Conservation (phyloP, 1,140 invertebrate species). For the Platyura marginata region DNA sequence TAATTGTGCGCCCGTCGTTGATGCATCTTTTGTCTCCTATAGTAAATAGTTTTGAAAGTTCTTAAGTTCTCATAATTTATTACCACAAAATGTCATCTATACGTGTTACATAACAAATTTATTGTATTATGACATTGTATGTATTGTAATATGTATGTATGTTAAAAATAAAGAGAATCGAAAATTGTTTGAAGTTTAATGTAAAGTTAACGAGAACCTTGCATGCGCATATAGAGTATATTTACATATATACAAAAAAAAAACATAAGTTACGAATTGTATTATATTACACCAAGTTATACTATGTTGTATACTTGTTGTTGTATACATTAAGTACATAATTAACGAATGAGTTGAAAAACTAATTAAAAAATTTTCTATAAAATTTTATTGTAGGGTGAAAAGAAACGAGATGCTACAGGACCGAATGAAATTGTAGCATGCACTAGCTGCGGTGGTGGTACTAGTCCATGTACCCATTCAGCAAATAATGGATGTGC, state of each 20-base stretch:
- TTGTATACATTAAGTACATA: not conserved
- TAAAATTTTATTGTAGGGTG: conserved; percentile 34
- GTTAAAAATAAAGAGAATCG: too few species aligned
- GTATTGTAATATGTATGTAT: too few species aligned
- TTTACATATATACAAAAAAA: not conserved
- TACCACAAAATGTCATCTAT: too few species aligned
- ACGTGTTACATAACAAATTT: too few species aligned
- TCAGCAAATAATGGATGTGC: conserved; percentile 70
- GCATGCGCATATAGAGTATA: not conserved
- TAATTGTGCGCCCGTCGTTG: too few species aligned
- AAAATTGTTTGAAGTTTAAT: not conserved
- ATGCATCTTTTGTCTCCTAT: too few species aligned
- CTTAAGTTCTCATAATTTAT: too few species aligned
- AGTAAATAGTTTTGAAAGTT: too few species aligned
- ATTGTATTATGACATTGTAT: too few species aligned
- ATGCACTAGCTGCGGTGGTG: conserved; percentile 54
- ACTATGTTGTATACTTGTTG: not conserved
- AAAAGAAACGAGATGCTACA: conserved; percentile 57
- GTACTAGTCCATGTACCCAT: conserved; percentile 62
- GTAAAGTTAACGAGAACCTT: not conserved
- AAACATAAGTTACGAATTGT: too few species aligned
- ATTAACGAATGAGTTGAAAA: not conserved
- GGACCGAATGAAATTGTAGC: conserved; percentile 59
- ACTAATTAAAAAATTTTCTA: not conserved
- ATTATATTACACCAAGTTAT: not conserved